Base-by-base conservation (phyloP, 1,140 invertebrate species). In the Drosophila watanabei region DNA sequence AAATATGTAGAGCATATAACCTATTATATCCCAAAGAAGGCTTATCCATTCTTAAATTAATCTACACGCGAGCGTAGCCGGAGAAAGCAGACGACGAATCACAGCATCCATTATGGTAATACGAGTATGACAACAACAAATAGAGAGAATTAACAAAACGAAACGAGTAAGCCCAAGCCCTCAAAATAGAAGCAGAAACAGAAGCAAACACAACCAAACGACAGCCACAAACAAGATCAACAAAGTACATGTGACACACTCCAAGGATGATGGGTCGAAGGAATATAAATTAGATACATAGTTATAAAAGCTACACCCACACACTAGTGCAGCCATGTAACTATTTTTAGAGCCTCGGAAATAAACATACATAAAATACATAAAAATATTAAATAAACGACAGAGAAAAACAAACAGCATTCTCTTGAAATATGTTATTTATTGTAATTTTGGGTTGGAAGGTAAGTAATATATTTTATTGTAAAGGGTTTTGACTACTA, bases 291-390 rank as follows among this genome's bases (percentile, higher is more conserved):
- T 89, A 89, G 86, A 82, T 76, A 86, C 78, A 90, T 86, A 90
- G 87, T 78, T 91, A 90, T 83, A 81, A 85, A 82, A 80, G 81
- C 81, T 89, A 89, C 91, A 92, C 84, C 79, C 83, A 85, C 86
- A 90, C 86, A 90, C 86, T 92, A 92, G 90, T 92, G 90, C 80
- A 92, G 91, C 87, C 91, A 92, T 92, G 91, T 92, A 92, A 92
- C 91, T 92, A 92, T 92, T 92, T 92, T 92, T 92, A 92, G 91
- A 92, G 91, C 91, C 91, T 92, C 91, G 82, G 71, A 84, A 92
- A 82, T 77, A 90, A 92, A 79, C 65, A 85, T 79, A 86, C 72
- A 87, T 84, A 87, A 83, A 80, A 80, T 71, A 88, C 83, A 87
- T 86, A 88, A 83, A 77, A 89, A 82, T 89, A 89, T 89, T 89